Evolutionary conservation across 2,113 vertebrate species (phyloP), one percentile per base, ranked within the genome.

Genomic region (Calyptomena viridis): DNA sequence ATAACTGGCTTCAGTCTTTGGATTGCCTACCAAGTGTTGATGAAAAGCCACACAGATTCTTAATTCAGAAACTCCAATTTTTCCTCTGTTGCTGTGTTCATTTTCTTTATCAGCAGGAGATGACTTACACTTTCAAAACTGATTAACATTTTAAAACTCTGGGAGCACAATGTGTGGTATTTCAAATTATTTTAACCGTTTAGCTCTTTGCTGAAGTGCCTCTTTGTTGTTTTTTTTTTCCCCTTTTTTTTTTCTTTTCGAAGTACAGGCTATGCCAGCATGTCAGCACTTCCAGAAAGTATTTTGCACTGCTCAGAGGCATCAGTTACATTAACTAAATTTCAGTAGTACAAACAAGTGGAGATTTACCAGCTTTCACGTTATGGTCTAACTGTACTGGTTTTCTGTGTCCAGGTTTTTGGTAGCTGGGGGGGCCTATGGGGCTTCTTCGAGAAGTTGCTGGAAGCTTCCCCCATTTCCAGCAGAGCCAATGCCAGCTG

Each of bases 91-190:
- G 93, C 83, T 86, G 53, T 91, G 90, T 94, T 96, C 94, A 96
- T 96, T 97, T 96, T 94, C 93, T 94, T 95, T 96, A 78, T 87
- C 95, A 95, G 96, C 94, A 88, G 94, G 95, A 78, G 78, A 83
- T 93, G 88, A 93, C 93, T 95, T 96, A 93, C 82, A 90, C 90
- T 95, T 96, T 95, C 93, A 96, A 95, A 95, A 95, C 91, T 95
- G 91, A 96, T 97, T 95, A 95, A 93, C 82, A 93, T 95, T 97
- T 97, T 95, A 85, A 95, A 95, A 94, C 84, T 91, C 73, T 94
- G 49, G 73, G 80, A 97, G 44, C 68, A 92, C 60, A 84, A 93
- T 75, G 28, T 92, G 60, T 90, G 80, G 83, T 44, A 92, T 93
- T 94, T 89, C 37, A 84, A 87, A 81, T 84, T 1, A 84, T 90